Percentiles rank a stretch among this genome's conserved stretches.
These are phyloP conservation scores for Crypturellus undulatus DNA, from an alignment of 2,113 vertebrate genomes.

Conservation along the genomic window DNA sequence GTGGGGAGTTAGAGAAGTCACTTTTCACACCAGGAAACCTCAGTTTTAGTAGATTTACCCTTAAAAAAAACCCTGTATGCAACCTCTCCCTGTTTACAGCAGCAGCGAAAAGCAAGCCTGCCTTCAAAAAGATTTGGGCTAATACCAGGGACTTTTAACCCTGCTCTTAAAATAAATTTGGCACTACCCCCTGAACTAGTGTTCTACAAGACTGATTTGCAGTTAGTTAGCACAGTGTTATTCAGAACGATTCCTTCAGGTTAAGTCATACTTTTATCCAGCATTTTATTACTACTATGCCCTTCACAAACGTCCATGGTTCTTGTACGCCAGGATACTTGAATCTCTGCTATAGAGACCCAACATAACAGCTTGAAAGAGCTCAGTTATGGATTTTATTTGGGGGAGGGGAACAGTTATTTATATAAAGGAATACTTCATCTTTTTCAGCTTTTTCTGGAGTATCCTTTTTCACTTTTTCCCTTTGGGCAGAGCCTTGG, in stretches of 20 bases:
- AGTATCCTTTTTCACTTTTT: slow-evolving; percentile 18
- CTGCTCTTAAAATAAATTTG: not conserved
- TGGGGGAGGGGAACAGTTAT: not conserved
- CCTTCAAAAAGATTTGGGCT: not conserved
- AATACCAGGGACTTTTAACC: not conserved
- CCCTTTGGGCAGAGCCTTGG: not conserved
- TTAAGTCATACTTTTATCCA: not conserved
- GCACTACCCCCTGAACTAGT: not conserved
- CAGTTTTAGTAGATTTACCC: not conserved
- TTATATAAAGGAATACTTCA: not conserved
- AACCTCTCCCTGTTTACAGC: not conserved
- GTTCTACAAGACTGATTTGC: not conserved
- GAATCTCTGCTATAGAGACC: not conserved
- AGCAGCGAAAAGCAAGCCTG: not conserved
- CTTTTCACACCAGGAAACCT: not conserved
- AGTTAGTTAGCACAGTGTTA: not conserved
- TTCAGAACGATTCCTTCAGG: not conserved
- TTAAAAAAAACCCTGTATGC: not conserved
- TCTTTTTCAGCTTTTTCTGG: not conserved
- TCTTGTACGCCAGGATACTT: fast-evolving
- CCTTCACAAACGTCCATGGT: not conserved
- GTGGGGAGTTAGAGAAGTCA: not conserved
- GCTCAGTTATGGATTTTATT: not conserved
- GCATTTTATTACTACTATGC: not conserved
- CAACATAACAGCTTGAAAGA: fast-evolving